Conservation (phyloP, 2,113 vertebrate genomes). For the Vimba vimba region DNA sequence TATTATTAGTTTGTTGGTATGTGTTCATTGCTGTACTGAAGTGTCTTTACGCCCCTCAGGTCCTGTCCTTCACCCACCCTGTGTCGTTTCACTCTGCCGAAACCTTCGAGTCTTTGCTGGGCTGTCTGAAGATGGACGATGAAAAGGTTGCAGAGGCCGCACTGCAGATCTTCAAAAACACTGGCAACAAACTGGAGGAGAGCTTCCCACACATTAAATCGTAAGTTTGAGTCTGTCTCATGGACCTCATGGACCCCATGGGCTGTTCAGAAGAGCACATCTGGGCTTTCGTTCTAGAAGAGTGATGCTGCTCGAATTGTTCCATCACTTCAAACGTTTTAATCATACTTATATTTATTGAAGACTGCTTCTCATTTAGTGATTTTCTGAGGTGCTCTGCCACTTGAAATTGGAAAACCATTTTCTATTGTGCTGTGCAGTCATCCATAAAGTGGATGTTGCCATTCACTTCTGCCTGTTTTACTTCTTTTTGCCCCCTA, state of each 20-base stretch:
- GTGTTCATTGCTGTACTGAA: neutral
- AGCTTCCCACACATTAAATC: slow-evolving; percentile 97
- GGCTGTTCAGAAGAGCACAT: neutral
- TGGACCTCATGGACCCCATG: too few species aligned
- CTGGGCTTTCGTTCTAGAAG: neutral
- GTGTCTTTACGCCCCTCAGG: slow-evolving; percentile 72
- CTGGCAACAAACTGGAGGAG: slow-evolving; percentile 94
- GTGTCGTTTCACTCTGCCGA: slow-evolving; percentile 98
- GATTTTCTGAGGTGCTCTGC: neutral
- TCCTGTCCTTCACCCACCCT: slow-evolving; percentile 96
- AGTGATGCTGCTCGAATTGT: neutral
- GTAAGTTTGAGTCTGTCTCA: slow-evolving; percentile 74
- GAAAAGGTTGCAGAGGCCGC: slow-evolving; percentile 98
- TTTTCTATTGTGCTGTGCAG: neutral
- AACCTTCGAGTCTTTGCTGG: slow-evolving; percentile 95
- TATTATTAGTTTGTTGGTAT: neutral
- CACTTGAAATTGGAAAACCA: neutral
- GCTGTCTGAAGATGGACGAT: slow-evolving; percentile 98
- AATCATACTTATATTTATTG: neutral
- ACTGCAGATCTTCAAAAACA: slow-evolving; percentile 97
- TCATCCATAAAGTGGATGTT: neutral
- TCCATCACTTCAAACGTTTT: neutral
- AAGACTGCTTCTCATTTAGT: neutral
- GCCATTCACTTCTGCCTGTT: neutral
- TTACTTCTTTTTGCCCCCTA: slow-evolving; percentile 65